Evolutionary conservation across 1,140 invertebrate genomes (phyloP), one percentile per base, ranked within the genome.

Genomic region (Drosophila bipectinata): DNA sequence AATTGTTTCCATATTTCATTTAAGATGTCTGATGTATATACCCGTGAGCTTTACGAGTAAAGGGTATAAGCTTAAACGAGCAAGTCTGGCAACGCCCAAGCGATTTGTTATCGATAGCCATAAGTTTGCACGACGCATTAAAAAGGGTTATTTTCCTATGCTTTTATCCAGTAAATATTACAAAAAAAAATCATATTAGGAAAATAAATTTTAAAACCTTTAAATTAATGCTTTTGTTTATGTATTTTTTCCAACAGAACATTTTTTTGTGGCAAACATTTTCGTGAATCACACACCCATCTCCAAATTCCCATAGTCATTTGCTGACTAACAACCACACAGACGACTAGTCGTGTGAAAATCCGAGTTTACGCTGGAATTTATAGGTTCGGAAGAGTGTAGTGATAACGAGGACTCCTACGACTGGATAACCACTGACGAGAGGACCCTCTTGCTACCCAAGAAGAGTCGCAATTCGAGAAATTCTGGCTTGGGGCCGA

Each of bases 361-460:
- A 74, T 34, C 45, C 15, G 44, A 41, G 39, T 28, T 66, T 81
- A 87, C 56, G 37, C 81, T 85, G 81, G 81, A 85, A 69, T 47
- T 37, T 49, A 53, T 30, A 45, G 49, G 14, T 4, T n/a, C 28
- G 1, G 39, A 47, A 6, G 49, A 57, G 10, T 57, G 24, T 18
- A 87, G 67, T 66, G 82, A 87, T 34, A 30, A 45, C 47, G 77
- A 87, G 12, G 67, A 84, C 21, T 41, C 48, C 34, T 49, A 30
- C 53, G 37, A 57, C 14, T 88, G 74, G 79, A 18, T 75, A 12
- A 62, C 37, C 26, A 60, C 56, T 24, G 78, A 85, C 83, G 82
- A 87, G n/a, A 72, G 52, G n/a, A 51, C 66, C 41, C 71, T 30
- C 68, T 72, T 87, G 21, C 60, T 87, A 47, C 78, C 78, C 21